Conservation (phyloP, 2,113 vertebrate genomes). For the Trogon surrucura region DNA sequence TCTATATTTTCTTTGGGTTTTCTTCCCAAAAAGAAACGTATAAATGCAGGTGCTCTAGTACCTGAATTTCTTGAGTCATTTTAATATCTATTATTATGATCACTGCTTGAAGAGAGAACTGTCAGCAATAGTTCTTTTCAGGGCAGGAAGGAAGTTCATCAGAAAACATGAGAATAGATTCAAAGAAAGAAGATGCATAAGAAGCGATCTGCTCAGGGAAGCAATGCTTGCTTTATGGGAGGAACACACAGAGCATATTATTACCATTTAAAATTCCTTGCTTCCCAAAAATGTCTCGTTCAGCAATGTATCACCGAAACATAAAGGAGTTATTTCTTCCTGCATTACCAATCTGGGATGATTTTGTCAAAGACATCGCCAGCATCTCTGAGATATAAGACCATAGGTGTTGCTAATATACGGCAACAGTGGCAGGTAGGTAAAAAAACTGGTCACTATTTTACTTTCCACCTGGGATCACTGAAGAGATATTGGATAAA, state of each 20-base stretch:
- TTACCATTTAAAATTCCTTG: not conserved
- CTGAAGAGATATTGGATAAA: not conserved
- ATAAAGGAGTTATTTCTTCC: not conserved
- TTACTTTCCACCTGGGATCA: not conserved
- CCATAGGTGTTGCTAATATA: not conserved
- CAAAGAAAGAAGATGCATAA: slow-evolving; percentile 1
- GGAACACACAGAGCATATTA: not conserved
- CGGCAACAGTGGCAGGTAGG: not conserved
- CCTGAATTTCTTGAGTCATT: slow-evolving; percentile 6
- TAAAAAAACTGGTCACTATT: not conserved
- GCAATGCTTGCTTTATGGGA: not conserved
- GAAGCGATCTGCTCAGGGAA: not conserved
- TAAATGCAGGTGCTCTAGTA: not conserved
- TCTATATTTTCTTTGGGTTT: not conserved
- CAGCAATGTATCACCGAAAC: not conserved
- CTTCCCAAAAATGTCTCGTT: not conserved
- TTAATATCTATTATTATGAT: slow-evolving; percentile 2
- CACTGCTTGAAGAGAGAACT: slow-evolving; percentile 20
- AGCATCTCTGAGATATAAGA: not conserved
- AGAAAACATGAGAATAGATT: not conserved
- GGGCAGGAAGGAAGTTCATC: slow-evolving; percentile 4
- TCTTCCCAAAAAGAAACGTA: not conserved
- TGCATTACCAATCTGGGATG: not conserved
- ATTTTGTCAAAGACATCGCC: not conserved
- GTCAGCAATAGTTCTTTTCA: slow-evolving; percentile 11